Percentiles rank a stretch among this genome's conserved stretches.
Conservation (phyloP, 2,888 invertebrate genomes). For the Cancer borealis region DNA sequence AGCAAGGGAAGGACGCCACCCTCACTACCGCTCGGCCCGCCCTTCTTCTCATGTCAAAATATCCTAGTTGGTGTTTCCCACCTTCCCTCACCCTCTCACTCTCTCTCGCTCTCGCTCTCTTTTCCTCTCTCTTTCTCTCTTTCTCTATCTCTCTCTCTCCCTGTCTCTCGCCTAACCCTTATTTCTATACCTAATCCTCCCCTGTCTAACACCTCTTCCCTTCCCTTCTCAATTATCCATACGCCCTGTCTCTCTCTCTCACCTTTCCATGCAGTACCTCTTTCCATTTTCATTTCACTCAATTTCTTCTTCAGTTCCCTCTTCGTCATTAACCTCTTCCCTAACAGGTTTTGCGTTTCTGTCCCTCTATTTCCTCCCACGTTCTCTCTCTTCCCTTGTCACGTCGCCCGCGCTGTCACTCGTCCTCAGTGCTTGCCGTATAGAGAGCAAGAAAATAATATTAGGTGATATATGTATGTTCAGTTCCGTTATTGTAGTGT, state of each 20-base stretch:
- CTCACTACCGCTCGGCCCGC: not conserved
- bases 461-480: not conserved
- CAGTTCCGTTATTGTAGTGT: not conserved
- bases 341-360: not conserved
- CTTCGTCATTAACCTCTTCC: constrained; percentile 22
- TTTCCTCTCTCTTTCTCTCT: too few species aligned
- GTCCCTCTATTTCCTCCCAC: not conserved
- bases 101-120: not conserved
- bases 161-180: not conserved
- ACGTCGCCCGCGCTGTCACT: not conserved
- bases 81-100: constrained; percentile 31
- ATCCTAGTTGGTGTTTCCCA: constrained; percentile 23
- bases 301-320: constrained; percentile 23
- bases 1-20: not conserved
- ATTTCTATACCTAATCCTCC: constrained; percentile 30
- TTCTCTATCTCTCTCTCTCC: too few species aligned
- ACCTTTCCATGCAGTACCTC: not conserved
- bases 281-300: constrained; percentile 31
- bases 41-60: not conserved
- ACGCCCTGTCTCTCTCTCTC: not conserved
- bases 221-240: constrained; percentile 30
- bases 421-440: not conserved
- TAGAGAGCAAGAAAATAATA: not conserved
- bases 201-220: not conserved
- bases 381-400: not conserved